A percentile compares a stretch with the other conserved stretches of the same genome.
Conservation (phyloP, 2,888 invertebrate genomes). For the Apotomis capreana region DNA sequence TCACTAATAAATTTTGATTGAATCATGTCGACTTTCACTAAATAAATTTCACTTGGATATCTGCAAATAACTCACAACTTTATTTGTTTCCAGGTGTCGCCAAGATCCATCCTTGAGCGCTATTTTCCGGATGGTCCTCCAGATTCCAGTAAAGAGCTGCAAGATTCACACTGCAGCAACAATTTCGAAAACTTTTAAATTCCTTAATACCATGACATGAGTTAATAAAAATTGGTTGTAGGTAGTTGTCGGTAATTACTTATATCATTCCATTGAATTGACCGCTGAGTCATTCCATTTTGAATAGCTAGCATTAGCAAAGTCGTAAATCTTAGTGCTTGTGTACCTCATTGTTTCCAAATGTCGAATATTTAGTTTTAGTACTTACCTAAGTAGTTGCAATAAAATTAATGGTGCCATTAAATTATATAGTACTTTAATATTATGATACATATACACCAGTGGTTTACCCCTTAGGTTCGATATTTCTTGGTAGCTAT, state of each 20-base stretch:
- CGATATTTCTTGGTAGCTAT: no score
- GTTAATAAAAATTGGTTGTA: no score
- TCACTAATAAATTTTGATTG: no score
- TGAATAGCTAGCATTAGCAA: no score
- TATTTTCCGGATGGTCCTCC: slow-evolving; percentile 61
- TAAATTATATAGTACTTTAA: background rate
- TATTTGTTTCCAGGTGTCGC: slow-evolving; percentile 64
- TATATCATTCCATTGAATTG: background rate
- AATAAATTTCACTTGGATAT: background rate
- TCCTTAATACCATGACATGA: background rate
- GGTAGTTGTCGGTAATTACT: background rate
- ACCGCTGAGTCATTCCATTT: no score
- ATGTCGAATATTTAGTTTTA: background rate
- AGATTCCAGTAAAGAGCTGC: slow-evolving; percentile 30
- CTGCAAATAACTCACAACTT: slow-evolving; percentile 6
- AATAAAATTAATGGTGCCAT: slow-evolving; percentile 5
- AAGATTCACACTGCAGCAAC: slow-evolving; percentile 20
- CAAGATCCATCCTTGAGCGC: slow-evolving; percentile 61
- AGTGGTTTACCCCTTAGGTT: no score
- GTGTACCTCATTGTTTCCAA: slow-evolving; percentile 20
- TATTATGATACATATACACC: no score
- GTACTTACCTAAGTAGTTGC: background rate
- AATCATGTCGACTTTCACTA: no score
- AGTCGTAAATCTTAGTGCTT: background rate
- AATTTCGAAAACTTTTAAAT: slow-evolving; percentile 34